phyloP scores from a whole-genome alignment of 2,888 invertebrate species.

The Lydus trimaculatus region DNA sequence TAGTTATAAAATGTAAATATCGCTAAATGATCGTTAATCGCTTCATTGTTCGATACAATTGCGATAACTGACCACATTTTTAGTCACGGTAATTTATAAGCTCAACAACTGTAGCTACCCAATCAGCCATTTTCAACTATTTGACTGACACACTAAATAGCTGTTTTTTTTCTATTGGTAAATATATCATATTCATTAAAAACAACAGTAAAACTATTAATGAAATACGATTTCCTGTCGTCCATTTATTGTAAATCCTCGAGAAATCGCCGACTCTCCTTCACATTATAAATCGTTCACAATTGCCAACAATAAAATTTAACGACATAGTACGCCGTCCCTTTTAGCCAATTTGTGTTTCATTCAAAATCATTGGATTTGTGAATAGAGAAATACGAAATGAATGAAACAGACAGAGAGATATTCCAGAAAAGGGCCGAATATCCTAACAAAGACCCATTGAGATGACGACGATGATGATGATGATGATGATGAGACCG shows the following conservation, averaged over 20 bases:
- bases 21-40: slow-evolving; percentile 36
- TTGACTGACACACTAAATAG: background rate
- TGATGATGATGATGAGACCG: background rate
- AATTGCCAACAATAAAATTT: slow-evolving; percentile 47
- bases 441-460: slow-evolving; percentile 28
- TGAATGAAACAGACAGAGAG: background rate
- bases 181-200: no score
- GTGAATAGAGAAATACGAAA: background rate
- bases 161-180: no score
- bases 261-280: background rate
- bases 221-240: background rate
- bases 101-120: slow-evolving; percentile 41
- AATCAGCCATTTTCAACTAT: slow-evolving; percentile 10
- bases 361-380: slow-evolving; percentile 43
- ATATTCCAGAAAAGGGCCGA: background rate
- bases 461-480: slow-evolving; percentile 17
- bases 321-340: slow-evolving; percentile 43
- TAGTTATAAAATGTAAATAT: slow-evolving; percentile 31
- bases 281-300: slow-evolving; percentile 42
- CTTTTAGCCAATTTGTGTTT: slow-evolving; percentile 48
- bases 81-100: slow-evolving; percentile 49
- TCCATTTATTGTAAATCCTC: background rate
- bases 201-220: background rate
- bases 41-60: slow-evolving; percentile 45
- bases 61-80: slow-evolving; percentile 48